A percentile compares a stretch with the other conserved stretches of the same genome.
These are phyloP conservation scores for Abrostola triplasia DNA, from an alignment of 2,888 invertebrate genomes.

Conservation along the genomic window DNA sequence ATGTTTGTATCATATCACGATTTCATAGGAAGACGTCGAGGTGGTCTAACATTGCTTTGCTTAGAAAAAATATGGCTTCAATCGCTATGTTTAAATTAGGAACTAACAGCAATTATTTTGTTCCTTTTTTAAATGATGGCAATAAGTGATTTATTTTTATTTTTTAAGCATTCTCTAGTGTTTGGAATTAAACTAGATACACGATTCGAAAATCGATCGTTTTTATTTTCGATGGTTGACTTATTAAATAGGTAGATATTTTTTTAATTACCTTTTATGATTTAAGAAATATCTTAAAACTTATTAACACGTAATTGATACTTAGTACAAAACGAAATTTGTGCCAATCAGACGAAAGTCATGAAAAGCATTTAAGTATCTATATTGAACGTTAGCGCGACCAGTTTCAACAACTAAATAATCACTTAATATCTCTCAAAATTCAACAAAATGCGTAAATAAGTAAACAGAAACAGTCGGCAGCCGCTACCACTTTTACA, in stretches of 20 bases:
- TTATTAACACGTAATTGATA: no score
- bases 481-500: conserved; percentile 47
- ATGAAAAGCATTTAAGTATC: no score
- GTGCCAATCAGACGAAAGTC: no score
- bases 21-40: conserved; percentile 49
- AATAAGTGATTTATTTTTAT: no score
- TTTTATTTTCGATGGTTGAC: no score
- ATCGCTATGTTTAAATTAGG: conserved; percentile 5
- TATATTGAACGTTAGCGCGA: no score
- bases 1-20: conserved; percentile 67
- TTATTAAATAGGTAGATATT: no score
- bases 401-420: conserved; percentile 7
- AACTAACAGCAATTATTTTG: not conserved
- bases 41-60: conserved; percentile 52
- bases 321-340: no score
- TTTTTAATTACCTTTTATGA: no score
- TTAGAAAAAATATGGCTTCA: conserved; percentile 22
- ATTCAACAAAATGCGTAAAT: conserved; percentile 35
- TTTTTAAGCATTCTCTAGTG: no score
- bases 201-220: not conserved
- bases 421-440: conserved; percentile 25
- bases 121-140: not conserved
- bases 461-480: conserved; percentile 12
- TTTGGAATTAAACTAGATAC: not conserved
- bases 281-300: no score